Evolutionary conservation across 2,888 invertebrate species (phyloP), one percentile per base, ranked within the genome.

Genomic region (Drosophila nr. medialis): DNA sequence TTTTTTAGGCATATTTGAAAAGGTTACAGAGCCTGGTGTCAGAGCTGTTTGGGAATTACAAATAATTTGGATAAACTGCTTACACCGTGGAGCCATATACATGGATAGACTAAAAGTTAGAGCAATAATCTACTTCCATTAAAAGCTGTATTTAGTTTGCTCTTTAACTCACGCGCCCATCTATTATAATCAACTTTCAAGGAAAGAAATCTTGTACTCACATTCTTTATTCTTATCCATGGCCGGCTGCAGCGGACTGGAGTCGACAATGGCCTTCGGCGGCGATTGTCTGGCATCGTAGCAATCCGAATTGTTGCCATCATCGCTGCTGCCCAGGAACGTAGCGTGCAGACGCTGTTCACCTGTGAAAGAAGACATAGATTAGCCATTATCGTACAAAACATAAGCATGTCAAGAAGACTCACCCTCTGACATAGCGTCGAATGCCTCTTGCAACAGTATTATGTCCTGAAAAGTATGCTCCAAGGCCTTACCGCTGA

Each of bases 211-310:
- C 0, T 7, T 55, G n/a, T 40, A 96, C 98, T 97, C 93, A 99
- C 99, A 98, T 96, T 99, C 98, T 95, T 99, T 99, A 94, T 99
- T 99, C 93, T 97, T 98, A 93, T 98, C 98, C 96, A 99, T 97
- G 92, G 97, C 96, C 90, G 97, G 96, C 92, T 97, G 97, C 90
- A 99, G 95, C 56, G 98, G 98, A 91, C 97, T 97, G 92, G 98
- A 97, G 94, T 99, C 99, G 91, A 99, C 97, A 93, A 97, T 95
- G 92, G 97, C 97, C 94, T 97, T 97, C 85, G 98, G 98, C 91
- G 98, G 97, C 86, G 97, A 97, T 92, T 92, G 92, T 84, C 93
- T 90, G 72, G 92, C 90, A 86, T 93, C 92, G 80, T 92, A 92
- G 83, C 89, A 91, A 86, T 92, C 92, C 76, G 92, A 91, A 86